Base-by-base conservation (phyloP, 2,797 vertebrate genomes). In the Sebastes steindachneri region DNA sequence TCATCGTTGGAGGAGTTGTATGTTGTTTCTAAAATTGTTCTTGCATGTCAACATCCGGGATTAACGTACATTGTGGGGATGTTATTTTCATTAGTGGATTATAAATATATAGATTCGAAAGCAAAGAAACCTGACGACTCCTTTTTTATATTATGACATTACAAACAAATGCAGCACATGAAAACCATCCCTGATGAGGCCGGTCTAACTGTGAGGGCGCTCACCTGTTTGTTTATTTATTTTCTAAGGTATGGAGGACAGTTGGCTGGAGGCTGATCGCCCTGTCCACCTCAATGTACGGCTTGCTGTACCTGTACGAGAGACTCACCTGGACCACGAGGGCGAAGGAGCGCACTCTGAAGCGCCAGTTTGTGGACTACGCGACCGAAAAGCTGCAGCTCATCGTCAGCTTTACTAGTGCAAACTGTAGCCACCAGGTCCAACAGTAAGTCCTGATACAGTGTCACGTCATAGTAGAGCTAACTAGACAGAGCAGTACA, bases 351-450 rank as follows among this genome's bases (percentile, higher is more conserved):
- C 95, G 97, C 62, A 86, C 97, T 28, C 96, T 99, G 79, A 99
- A 99, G 87, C 96, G 96, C 64, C 99, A 99, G 93, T 99, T 99
- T 91, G 98, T 99, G 25, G 97, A 97, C 92, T 99, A 98, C 0
- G 98, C 98, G 14, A 96, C 97, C 0, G 97, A 99, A 59, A 99
- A 98, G 74, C 96, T 99, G 79, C 97, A 99, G 88, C 95, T 98
- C 94, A 98, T 99, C 0, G 96, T 99, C 82, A 98, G 95, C 86
- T 96, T 99, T 60, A 99, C 98, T 0, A 99, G 98, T 5, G 96
- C 97, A 5, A 99, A 97, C 91, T 99, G 99, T 84, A 99, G 98
- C 91, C 97, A 98, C 84, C 99, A 99, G 94, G 99, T 99, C 77
- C 98, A 99, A 69, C 98, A 99, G 99, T 99, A 90, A 96, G 98